Conservation (phyloP, 2,113 vertebrate genomes). For the Ardeotis arabs region DNA sequence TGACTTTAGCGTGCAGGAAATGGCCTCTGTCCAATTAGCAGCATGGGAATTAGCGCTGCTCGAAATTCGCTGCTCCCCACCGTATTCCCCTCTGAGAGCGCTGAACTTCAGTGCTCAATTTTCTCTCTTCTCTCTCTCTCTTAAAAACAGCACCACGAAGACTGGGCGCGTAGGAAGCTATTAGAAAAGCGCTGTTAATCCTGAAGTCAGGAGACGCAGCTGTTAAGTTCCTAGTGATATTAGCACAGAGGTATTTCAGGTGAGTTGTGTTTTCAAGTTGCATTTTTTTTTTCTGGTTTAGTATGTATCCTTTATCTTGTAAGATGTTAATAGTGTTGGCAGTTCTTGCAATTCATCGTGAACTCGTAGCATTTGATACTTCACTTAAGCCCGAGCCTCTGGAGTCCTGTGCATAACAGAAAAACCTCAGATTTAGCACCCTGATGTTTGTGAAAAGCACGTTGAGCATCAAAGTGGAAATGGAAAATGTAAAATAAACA, state of each 20-base stretch:
- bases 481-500: not conserved
- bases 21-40: slow-evolving; percentile 63
- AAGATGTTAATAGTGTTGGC: not conserved
- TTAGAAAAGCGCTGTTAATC: not conserved
- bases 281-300: not conserved
- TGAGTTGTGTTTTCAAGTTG: not conserved
- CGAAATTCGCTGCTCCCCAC: slow-evolving; percentile 37
- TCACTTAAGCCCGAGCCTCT: not conserved
- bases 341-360: not conserved
- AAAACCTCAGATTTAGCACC: not conserved
- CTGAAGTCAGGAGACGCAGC: not conserved
- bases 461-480: not conserved
- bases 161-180: not conserved
- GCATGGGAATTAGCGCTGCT: slow-evolving; percentile 57
- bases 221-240: not conserved
- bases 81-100: slow-evolving; percentile 8
- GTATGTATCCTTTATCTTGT: not conserved
- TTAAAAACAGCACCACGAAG: not conserved
- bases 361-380: not conserved
- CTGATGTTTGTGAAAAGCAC: not conserved
- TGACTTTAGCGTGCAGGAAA: slow-evolving; percentile 48
- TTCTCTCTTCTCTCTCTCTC: not conserved
- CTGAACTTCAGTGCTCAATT: slow-evolving; percentile 23
- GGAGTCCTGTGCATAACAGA: not conserved
- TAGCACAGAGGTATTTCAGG: not conserved